Conservation (phyloP, 2,888 invertebrate genomes). For the Eumacrocentrus americanus region DNA sequence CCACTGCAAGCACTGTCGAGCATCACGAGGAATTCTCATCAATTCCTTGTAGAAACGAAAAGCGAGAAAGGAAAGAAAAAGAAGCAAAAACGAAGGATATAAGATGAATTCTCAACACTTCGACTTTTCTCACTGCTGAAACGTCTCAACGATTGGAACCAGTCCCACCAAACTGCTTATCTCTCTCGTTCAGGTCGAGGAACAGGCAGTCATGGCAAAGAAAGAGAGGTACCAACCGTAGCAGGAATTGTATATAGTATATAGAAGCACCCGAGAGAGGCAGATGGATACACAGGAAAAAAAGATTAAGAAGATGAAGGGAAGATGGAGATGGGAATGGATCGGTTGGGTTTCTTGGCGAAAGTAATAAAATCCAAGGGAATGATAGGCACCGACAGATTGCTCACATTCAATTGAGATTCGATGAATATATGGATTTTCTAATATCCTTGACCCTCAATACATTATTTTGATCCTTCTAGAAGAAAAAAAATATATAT, state of each 20-base stretch:
- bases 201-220: too few relatives aligned
- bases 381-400: conserved; percentile 22
- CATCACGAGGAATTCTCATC: background rate
- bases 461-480: background rate
- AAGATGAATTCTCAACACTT: background rate
- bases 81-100: conserved; percentile 14
- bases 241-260: too few relatives aligned
- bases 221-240: too few relatives aligned
- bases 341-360: background rate
- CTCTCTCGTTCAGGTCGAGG: too few relatives aligned
- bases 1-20: background rate
- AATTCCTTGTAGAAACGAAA: conserved; percentile 3
- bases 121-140: background rate
- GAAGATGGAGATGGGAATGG: conserved; percentile 2
- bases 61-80: conserved; percentile 18
- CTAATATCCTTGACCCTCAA: background rate
- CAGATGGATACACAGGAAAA: conserved; percentile 15
- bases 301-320: conserved; percentile 8
- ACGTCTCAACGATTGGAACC: background rate
- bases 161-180: too few relatives aligned
- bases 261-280: conserved; percentile 5
- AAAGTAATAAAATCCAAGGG: conserved; percentile 9
- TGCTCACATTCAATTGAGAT: conserved; percentile 25
- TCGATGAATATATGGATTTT: conserved; percentile 24
- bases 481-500: background rate